Evolutionary conservation across 2,888 invertebrate genomes (phyloP).

Genomic region (Acrocera orbiculus): DNA sequence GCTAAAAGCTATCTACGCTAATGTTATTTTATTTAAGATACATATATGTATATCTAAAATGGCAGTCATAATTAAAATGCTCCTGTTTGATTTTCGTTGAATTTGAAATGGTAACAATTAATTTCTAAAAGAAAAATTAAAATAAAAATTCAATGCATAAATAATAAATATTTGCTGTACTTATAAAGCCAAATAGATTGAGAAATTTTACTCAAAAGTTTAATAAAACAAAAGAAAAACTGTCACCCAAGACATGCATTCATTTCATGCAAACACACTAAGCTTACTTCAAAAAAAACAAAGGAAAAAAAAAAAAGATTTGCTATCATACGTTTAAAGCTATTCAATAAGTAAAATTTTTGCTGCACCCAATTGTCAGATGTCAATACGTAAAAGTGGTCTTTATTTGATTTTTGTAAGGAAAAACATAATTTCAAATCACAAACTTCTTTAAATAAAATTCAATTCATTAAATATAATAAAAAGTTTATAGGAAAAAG

Average conservation of each 20-base stretch:
- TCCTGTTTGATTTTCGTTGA: constrained; percentile 15
- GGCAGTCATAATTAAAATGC: constrained; percentile 15
- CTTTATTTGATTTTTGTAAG: too few relatives aligned
- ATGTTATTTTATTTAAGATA: too few relatives aligned
- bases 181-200: background rate
- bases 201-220: background rate
- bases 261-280: constrained; percentile 5
- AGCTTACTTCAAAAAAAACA: constrained; percentile 6
- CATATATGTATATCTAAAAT: constrained; percentile 6
- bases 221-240: constrained; percentile 1
- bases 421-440: too few relatives aligned
- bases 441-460: too few relatives aligned
- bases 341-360: too few relatives aligned
- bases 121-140: background rate
- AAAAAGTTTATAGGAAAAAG: too few relatives aligned
- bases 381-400: too few relatives aligned
- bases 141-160: background rate
- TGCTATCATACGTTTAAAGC: too few relatives aligned
- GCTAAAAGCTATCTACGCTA: too few relatives aligned
- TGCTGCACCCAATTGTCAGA: too few relatives aligned
- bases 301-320: background rate
- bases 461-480: too few relatives aligned
- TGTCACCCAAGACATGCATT: constrained; percentile 8
- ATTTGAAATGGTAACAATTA: constrained; percentile 1
- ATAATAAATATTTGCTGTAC: background rate